A percentile compares a stretch with the other conserved stretches of the same genome.
These are phyloP conservation scores for Drosophila limbata DNA, from an alignment of 2,888 invertebrate species.

Conservation along the genomic window DNA sequence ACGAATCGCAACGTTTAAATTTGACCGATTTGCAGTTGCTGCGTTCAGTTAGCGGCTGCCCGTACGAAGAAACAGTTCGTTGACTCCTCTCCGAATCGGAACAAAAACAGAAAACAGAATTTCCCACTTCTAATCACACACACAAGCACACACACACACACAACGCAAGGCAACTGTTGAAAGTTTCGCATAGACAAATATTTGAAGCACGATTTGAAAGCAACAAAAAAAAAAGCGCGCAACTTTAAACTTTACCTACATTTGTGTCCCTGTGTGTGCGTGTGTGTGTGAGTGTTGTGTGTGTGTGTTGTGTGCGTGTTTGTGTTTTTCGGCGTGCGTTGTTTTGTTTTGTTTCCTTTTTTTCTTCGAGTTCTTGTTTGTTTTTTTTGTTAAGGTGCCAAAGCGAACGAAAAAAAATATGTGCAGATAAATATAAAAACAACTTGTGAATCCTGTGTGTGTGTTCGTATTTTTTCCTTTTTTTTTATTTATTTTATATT, in stretches of 20 bases:
- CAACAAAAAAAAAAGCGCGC: conserved; percentile 31
- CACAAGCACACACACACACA: not conserved
- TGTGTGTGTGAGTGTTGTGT: conserved; percentile 7
- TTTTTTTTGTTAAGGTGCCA: conserved; percentile 49
- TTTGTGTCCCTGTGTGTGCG: not conserved
- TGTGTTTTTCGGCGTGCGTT: conserved; percentile 16
- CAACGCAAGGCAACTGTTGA: conserved; percentile 17
- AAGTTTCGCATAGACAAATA: conserved; percentile 45
- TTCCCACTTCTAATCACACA: not conserved
- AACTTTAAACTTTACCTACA: conserved; percentile 42
- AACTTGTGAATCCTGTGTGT: conserved; percentile 2
- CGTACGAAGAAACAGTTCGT: conserved; percentile 60
- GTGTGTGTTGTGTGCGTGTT: conserved; percentile 10
- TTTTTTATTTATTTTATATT: conserved; percentile 37
- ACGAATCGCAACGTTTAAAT: conserved; percentile 22
- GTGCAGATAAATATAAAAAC: conserved; percentile 2
- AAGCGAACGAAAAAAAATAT: conserved; percentile 10
- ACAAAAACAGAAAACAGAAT: not conserved
- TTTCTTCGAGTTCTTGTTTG: conserved; percentile 26
- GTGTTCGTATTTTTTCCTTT: not conserved
- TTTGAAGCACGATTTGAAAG: conserved; percentile 22
- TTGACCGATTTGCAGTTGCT: conserved; percentile 2
- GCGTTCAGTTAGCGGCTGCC: conserved; percentile 56
- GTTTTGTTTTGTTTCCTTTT: conserved; percentile 15
- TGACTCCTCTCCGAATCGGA: conserved; percentile 20